These are phyloP conservation scores for Pristionchus mayeri DNA, from an alignment of 2,888 invertebrate genomes.

Conservation along the genomic window DNA sequence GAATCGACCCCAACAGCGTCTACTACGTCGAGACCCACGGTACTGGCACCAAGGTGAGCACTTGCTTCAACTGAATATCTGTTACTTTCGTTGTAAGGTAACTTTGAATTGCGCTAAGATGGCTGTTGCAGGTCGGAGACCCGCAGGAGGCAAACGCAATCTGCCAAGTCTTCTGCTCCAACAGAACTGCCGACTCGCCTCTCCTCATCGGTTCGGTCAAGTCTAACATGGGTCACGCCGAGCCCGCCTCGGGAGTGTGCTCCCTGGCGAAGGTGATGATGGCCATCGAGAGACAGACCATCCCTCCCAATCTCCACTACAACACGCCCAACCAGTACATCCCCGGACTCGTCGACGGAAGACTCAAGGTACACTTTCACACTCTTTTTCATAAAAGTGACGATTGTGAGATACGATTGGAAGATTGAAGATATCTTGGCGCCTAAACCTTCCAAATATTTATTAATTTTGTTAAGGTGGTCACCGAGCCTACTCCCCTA, in stretches of 20 bases:
- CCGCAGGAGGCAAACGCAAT: slow-evolving; percentile 97
- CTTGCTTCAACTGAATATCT: no score
- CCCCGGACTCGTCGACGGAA: slow-evolving; percentile 90
- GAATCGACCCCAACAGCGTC: slow-evolving; percentile 87
- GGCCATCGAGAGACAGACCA: slow-evolving; percentile 90
- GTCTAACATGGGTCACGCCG: slow-evolving; percentile 98
- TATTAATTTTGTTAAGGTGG: slow-evolving; percentile 80
- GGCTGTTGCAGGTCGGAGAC: slow-evolving; percentile 85
- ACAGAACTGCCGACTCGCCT: slow-evolving; percentile 82
- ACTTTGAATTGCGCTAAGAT: no score
- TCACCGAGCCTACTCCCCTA: slow-evolving; percentile 87
- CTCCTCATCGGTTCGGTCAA: slow-evolving; percentile 95
- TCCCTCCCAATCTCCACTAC: slow-evolving; percentile 94
- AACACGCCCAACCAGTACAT: slow-evolving; percentile 90
- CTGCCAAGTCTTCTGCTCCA: slow-evolving; percentile 90
- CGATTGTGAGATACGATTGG: no score
- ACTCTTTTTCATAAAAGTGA: no score
- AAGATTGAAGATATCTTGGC: no score
- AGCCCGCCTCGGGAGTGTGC: slow-evolving; percentile 82
- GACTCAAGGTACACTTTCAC: slow-evolving; percentile 84
- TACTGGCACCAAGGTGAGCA: slow-evolving; percentile 88
- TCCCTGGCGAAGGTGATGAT: slow-evolving; percentile 82
- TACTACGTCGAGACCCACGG: slow-evolving; percentile 97
- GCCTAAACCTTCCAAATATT: no score
- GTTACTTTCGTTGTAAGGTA: no score